Evolutionary conservation across 2,797 vertebrate genomes (phyloP), one percentile per base, ranked within the genome.

Genomic region (Botia almorhae): DNA sequence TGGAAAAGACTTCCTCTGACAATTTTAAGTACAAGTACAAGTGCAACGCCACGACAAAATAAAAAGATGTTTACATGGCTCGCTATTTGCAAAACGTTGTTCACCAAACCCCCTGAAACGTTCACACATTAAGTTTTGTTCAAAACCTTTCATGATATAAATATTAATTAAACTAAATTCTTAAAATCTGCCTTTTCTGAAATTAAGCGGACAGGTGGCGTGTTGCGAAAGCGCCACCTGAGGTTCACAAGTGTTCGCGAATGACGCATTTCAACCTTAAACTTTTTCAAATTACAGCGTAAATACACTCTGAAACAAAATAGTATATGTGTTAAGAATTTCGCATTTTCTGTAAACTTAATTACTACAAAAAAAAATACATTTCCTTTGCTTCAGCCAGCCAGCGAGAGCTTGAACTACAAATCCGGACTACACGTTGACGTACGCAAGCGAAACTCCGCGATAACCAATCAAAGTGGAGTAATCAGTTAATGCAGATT

Each of bases 381-480:
- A 23, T 12, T 23, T 12, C 21, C n/a, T 55, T 39, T 39, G 43
- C 1, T 11, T 46, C 10, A 10, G 43, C 43, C 43, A 46, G 43
- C 8, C 19, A 56, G 19, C 55, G 7, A 21, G n/a, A 1, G 55
- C 4, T 19, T 55, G 39, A 33, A 65, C 63, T 50, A 46, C 13
- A 69, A 3, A 21, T 50, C 61, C 51, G 13, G 61, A 80, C 78
- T 73, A 80, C 78, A 74, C 16, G 43, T 67, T 67, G 61, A 58
- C 61, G 61, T 16, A 0, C 0, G 2, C 4, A 17, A 71, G 21
- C 0, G 0, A 2, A 0, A 6, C 46, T 67, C 51, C 13, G 4
- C 0, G 14, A 0, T 0, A 87, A 76, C 94, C 90, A 94, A 93
- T 94, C 88, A 88, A 68, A 82, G 65, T 0, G 56, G 33, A 82